phyloP scores from a whole-genome alignment of 2,113 vertebrate genomes.

The Gavialis gangeticus region DNA sequence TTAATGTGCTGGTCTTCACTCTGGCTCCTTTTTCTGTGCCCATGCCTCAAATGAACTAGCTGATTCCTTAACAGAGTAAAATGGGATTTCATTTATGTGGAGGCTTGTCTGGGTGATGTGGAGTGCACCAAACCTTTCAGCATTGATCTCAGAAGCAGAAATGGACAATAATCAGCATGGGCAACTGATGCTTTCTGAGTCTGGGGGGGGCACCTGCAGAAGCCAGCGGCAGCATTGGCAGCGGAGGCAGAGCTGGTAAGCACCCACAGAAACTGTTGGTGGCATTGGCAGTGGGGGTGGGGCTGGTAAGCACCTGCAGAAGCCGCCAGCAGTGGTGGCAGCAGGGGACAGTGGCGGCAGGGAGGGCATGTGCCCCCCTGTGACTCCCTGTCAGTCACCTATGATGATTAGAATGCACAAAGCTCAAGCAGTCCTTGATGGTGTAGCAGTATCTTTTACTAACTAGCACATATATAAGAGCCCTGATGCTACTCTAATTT shows the following conservation, averaged over 20 bases:
- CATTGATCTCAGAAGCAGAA: neutral
- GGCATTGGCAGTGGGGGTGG: too few relatives aligned
- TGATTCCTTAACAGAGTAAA: neutral
- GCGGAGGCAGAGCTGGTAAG: too few relatives aligned
- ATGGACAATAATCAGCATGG: neutral
- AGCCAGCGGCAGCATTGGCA: too few relatives aligned
- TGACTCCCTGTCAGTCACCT: too few relatives aligned
- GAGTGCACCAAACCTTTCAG: neutral
- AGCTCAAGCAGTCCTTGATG: neutral
- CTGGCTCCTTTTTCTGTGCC: neutral
- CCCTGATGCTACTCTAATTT: neutral
- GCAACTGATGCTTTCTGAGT: too few relatives aligned
- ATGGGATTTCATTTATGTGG: neutral
- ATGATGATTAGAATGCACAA: neutral
- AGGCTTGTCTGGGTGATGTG: neutral
- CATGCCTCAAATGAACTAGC: neutral
- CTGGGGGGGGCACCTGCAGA: too few relatives aligned
- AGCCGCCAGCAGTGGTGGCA: too few relatives aligned
- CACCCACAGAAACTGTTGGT: too few relatives aligned
- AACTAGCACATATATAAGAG: neutral
- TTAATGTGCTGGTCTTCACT: neutral
- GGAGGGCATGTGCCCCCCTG: too few relatives aligned
- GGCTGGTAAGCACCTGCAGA: too few relatives aligned
- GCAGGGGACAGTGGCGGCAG: too few relatives aligned
- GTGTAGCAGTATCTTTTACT: neutral